Base-by-base conservation (phyloP, 2,888 invertebrate genomes). In the Synergus laeviventris region DNA sequence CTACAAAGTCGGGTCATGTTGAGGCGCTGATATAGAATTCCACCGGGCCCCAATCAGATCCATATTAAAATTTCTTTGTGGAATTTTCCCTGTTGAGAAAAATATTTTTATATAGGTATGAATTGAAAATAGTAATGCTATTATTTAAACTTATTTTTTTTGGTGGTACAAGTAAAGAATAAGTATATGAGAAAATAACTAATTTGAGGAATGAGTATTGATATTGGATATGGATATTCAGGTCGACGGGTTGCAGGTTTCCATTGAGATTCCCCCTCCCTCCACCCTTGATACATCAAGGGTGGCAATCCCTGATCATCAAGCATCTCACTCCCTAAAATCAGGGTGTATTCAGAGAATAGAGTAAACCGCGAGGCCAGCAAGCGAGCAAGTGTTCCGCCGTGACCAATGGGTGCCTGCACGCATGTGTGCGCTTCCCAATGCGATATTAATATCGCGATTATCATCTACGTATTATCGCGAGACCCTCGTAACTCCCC, bases 391-490 rank as follows among this genome's bases (percentile, higher is more conserved):
- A 90, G 90, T 90, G 90, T 90, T 90, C 88, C 89, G 81, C 89
- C 90, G 87, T 90, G 90, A 89, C 90, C 89, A 90, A 90, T 90
- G 87, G 83, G 81, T 84, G 85, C 85, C 88, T 89, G 90, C 90
- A 90, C 90, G 90, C 90, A 90, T 90, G 90, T 90, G 90, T 89
- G 90, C 90, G 86, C 87, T 90, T 89, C 89, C 89, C 90, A 90
- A 91, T 91, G 90, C 86, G 90, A 90, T 91, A 91, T 91, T 91
- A 91, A 90, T 91, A 90, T 91, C 90, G 85, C 90, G 90, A 91
- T 90, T 91, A 90, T 90, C 90, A 90, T 91, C 90, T 89, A 89
- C 90, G 89, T 89, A 91, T 91, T 90, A 90, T 89, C 88, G 85
- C 83, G 78, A 64, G 73, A 76, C 84, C 84, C 84, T 81, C 77